A percentile compares a stretch with the other conserved stretches of the same genome.
Conservation (phyloP, 37 sponge, comb jelly and placozoan genomes). For the Hormiphora californensis region DNA sequence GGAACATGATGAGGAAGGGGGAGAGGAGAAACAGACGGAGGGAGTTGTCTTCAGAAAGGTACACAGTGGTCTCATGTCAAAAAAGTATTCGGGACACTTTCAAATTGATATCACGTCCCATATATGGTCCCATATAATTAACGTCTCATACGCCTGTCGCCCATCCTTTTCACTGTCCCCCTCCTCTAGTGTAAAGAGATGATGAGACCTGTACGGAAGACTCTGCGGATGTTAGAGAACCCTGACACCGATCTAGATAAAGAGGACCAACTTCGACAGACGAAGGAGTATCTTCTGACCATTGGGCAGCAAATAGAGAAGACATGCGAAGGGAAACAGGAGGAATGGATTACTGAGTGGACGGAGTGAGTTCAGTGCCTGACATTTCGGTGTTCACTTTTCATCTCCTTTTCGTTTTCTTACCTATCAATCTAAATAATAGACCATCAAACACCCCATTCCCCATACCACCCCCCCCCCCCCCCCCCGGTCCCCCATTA, state of each 20-base stretch:
- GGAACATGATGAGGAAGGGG: constrained; percentile 4
- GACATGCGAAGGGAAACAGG: not conserved
- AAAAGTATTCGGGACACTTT: no score
- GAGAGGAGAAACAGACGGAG: not conserved
- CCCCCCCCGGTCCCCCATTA: not conserved
- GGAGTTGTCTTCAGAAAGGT: no score
- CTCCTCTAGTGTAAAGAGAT: constrained; percentile 63
- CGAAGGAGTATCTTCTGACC: constrained; percentile 55
- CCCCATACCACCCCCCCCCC: not conserved
- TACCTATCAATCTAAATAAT: no score
- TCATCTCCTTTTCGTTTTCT: no score
- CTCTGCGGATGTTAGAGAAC: constrained; percentile 57
- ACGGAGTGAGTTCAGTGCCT: constrained; percentile 17
- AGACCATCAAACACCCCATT: not conserved
- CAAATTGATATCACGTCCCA: no score
- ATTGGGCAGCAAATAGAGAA: constrained; percentile 31
- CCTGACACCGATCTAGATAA: constrained; percentile 56
- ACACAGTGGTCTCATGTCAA: no score
- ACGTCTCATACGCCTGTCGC: not conserved
- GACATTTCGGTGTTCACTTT: no score
- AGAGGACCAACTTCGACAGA: constrained; percentile 62
- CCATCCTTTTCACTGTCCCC: not conserved
- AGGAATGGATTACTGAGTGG: constrained; percentile 48
- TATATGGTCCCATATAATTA: not conserved
- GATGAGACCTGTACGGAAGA: constrained; percentile 75